Conservation (phyloP, 2,113 vertebrate genomes). For the Solea solea region DNA sequence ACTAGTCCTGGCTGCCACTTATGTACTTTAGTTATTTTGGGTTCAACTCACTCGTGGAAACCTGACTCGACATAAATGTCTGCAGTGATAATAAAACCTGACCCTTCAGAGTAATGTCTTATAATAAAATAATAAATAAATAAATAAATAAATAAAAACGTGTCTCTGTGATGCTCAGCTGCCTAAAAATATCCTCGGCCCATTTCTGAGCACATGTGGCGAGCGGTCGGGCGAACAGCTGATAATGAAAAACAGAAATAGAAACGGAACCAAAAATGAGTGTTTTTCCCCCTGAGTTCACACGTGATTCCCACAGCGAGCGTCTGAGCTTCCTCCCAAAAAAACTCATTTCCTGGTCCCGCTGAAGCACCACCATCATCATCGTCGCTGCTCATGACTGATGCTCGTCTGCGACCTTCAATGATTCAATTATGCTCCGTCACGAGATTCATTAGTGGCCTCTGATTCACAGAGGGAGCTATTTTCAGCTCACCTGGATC, state of each 20-base stretch:
- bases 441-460: neutral
- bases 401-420: neutral
- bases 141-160: neutral
- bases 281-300: neutral
- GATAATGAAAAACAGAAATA: neutral
- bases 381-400: neutral
- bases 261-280: slow-evolving; percentile 3
- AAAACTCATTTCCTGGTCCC: neutral
- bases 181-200: slow-evolving; percentile 49
- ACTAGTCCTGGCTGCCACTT: too few relatives aligned
- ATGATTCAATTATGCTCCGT: slow-evolving; percentile 4
- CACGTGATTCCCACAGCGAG: neutral
- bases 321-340: neutral
- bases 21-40: too few relatives aligned
- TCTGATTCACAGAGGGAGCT: neutral
- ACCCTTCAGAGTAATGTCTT: too few relatives aligned
- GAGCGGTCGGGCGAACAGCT: slow-evolving; percentile 17
- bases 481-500: neutral
- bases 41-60: too few relatives aligned
- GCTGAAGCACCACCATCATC: neutral
- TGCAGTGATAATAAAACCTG: too few relatives aligned
- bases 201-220: slow-evolving; percentile 47
- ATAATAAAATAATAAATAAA: too few relatives aligned
- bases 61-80: too few relatives aligned
- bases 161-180: slow-evolving; percentile 34